Percentiles rank a stretch among this genome's conserved stretches.
phyloP scores from a whole-genome alignment of 2,113 vertebrate genomes.

The Sapayoa aenigma region DNA sequence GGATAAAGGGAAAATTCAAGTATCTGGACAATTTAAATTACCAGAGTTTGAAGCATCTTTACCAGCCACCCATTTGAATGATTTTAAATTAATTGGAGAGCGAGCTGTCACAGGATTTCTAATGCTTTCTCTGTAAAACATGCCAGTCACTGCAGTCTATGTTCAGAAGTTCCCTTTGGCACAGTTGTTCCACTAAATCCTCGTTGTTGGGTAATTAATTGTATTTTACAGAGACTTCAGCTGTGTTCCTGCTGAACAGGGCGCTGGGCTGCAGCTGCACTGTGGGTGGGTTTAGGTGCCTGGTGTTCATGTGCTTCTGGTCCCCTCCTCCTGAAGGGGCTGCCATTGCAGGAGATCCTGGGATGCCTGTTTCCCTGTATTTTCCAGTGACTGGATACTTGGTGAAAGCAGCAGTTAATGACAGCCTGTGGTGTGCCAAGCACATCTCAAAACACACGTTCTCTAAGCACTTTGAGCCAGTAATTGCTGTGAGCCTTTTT shows the following conservation, averaged over 20 bases:
- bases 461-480: not conserved
- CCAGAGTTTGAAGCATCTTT: not conserved
- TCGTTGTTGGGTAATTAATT: not conserved
- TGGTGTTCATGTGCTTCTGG: rapidly evolving
- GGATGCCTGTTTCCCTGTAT: not conserved
- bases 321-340: not conserved
- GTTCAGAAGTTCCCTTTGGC: not conserved
- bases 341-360: not conserved
- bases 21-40: not conserved
- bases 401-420: not conserved
- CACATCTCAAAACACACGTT: not conserved
- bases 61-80: not conserved
- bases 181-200: not conserved
- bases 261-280: not conserved
- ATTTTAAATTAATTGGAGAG: not conserved
- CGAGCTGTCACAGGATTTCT: not conserved
- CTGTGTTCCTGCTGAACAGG: not conserved
- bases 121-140: not conserved
- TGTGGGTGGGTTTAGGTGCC: not conserved
- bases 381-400: not conserved
- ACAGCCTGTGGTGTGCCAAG: not conserved
- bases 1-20: not conserved
- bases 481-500: not conserved
- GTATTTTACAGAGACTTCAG: not conserved
- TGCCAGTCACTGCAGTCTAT: not conserved